These are phyloP conservation scores for Bombus confusus DNA, from an alignment of 1,140 invertebrate species.

Conservation along the genomic window DNA sequence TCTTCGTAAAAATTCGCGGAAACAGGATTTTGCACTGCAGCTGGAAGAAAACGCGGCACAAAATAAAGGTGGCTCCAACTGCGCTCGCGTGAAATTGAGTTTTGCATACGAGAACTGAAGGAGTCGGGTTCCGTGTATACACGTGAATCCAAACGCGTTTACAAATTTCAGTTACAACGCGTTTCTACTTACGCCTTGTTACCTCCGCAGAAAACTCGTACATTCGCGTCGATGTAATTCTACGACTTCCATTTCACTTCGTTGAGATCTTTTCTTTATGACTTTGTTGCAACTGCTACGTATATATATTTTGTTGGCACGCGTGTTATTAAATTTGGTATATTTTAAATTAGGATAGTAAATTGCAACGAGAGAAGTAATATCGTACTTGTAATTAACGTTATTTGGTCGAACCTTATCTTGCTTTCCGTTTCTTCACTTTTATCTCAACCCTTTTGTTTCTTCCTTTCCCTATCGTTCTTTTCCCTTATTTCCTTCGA, in stretches of 20 bases:
- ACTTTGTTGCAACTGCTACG: neutral
- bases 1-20: neutral
- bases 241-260: neutral
- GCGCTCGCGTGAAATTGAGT: slow-evolving; percentile 6
- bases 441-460: too few relatives aligned
- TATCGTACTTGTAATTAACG: too few relatives aligned
- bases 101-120: slow-evolving; percentile 10
- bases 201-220: neutral
- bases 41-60: neutral
- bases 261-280: neutral
- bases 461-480: neutral
- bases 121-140: too few relatives aligned
- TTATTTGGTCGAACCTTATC: too few relatives aligned
- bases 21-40: neutral
- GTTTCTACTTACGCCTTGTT: slow-evolving; percentile 10
- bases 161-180: slow-evolving; percentile 27
- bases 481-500: too few relatives aligned
- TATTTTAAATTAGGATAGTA: too few relatives aligned
- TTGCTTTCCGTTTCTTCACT: too few relatives aligned
- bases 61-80: neutral
- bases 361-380: too few relatives aligned
- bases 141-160: neutral
- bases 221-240: neutral
- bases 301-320: neutral
- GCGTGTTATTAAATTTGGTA: neutral